phyloP scores from a whole-genome alignment of 2,113 vertebrate species.

The Cheirogaleus medius region DNA sequence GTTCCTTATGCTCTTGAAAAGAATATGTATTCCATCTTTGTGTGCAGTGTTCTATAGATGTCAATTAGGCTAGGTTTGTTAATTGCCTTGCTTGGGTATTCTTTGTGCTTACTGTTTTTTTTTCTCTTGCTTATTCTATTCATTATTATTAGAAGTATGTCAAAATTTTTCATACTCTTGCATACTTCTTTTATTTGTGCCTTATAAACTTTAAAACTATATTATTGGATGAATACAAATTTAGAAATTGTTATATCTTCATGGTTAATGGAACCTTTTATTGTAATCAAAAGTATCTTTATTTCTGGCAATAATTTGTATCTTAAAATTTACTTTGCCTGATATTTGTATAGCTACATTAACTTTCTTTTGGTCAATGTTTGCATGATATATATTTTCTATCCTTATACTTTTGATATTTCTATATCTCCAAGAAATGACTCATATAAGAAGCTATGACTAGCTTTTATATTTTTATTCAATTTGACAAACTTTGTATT shows the following conservation, averaged over 20 bases:
- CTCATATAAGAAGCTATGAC: background rate
- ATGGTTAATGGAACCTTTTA: background rate
- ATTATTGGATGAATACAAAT: background rate
- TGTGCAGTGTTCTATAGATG: background rate
- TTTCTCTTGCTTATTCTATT: background rate
- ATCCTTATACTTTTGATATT: background rate
- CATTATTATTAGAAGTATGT: background rate
- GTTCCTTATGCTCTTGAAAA: background rate
- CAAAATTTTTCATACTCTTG: background rate
- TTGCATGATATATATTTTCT: background rate
- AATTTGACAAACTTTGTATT: background rate
- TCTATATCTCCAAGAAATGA: background rate
- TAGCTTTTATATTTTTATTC: conserved; percentile 15
- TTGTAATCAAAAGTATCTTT: background rate
- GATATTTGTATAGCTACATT: background rate
- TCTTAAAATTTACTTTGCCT: background rate
- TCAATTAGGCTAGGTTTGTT: background rate
- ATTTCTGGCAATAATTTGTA: background rate
- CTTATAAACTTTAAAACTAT: background rate
- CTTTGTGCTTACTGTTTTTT: background rate
- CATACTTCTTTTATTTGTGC: background rate
- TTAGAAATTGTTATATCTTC: background rate
- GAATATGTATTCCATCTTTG: background rate
- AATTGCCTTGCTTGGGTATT: conserved; percentile 7
- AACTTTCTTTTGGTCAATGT: background rate